Percentiles rank a stretch among this genome's conserved stretches.
Evolutionary conservation across 2,888 invertebrate genomes (phyloP).

Genomic region (Pyralis farinalis): DNA sequence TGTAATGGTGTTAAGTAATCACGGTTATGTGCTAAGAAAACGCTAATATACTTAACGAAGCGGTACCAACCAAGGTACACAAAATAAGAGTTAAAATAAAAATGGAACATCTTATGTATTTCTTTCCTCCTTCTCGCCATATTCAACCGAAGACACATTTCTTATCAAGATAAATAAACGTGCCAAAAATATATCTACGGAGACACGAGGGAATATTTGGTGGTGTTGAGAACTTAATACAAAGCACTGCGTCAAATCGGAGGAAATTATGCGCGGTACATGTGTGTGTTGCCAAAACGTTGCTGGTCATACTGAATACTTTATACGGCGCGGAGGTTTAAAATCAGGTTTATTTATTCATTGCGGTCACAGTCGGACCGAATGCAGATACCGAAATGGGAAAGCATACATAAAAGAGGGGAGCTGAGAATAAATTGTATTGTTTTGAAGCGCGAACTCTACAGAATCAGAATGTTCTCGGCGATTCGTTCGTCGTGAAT

Average conservation of each 20-base stretch:
- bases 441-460: no score
- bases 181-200: constrained; percentile 6
- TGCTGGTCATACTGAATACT: constrained; percentile 20
- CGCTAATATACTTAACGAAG: no score
- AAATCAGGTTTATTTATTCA: constrained; percentile 36
- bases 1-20: no score
- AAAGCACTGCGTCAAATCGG: constrained; percentile 8
- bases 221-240: not conserved
- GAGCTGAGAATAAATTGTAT: no score
- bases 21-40: no score
- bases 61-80: no score
- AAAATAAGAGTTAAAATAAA: no score
- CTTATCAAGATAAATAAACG: not conserved
- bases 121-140: no score
- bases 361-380: constrained; percentile 15
- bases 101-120: no score
- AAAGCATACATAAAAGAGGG: not conserved
- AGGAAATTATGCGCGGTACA: constrained; percentile 3
- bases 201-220: not conserved
- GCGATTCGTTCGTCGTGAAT: no score
- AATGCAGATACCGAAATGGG: constrained; percentile 4
- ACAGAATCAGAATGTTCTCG: no score
- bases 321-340: constrained; percentile 23
- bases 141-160: no score
- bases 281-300: constrained; percentile 12